phyloP scores from a whole-genome alignment of 2,113 vertebrate species.

The Scopus umbretta region DNA sequence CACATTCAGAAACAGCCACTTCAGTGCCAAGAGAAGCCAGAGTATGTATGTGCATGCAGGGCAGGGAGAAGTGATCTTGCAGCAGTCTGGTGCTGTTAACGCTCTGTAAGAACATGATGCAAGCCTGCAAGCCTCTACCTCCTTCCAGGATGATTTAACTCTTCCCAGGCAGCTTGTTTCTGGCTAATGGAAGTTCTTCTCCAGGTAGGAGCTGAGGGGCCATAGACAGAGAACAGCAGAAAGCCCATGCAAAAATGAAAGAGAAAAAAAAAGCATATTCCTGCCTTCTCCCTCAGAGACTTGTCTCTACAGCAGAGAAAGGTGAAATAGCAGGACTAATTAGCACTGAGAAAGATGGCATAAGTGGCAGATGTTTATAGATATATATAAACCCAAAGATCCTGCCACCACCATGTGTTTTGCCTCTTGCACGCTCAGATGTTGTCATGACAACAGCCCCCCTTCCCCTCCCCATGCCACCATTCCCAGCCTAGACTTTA shows the following conservation, averaged over 20 bases:
- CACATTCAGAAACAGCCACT: neutral
- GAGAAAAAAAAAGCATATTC: neutral
- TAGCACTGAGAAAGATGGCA: neutral
- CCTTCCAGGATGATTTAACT: neutral
- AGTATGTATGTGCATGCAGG: neutral
- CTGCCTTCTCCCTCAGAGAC: neutral
- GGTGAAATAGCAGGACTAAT: slow-evolving; percentile 42
- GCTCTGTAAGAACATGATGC: neutral
- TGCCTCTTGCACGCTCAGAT: slow-evolving; percentile 4
- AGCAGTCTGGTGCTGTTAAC: neutral
- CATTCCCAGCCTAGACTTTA: slow-evolving; percentile 25
- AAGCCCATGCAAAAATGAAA: neutral
- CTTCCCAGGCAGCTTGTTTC: neutral
- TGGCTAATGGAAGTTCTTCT: neutral
- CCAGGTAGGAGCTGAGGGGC: neutral
- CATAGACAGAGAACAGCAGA: neutral
- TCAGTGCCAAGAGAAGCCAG: neutral
- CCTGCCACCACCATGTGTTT: slow-evolving; percentile 4
- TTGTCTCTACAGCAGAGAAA: neutral
- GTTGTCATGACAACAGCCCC: slow-evolving; percentile 41
- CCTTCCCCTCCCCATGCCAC: slow-evolving; percentile 19
- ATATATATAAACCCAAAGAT: slow-evolving; percentile 35
- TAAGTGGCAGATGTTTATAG: slow-evolving; percentile 17
- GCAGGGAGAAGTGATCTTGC: neutral
- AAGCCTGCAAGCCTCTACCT: neutral